phyloP scores from a whole-genome alignment of 1,140 invertebrate species.

The Drosophila aff. region DNA sequence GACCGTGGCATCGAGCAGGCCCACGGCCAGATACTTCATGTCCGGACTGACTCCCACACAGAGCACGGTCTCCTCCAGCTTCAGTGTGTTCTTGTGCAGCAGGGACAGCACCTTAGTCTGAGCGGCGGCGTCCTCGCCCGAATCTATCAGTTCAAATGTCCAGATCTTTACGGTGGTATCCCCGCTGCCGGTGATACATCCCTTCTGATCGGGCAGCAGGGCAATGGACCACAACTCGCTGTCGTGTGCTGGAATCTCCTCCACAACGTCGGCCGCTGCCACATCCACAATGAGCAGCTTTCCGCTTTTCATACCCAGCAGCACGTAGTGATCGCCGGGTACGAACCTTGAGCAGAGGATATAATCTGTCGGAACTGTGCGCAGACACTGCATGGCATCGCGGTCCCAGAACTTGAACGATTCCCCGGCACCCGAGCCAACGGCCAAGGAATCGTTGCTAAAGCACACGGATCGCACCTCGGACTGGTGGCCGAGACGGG shows the following conservation, averaged over 20 bases:
- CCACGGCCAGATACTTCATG: conserved; percentile 94
- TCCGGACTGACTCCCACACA: conserved; percentile 94
- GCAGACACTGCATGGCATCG: conserved; percentile 92
- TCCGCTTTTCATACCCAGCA: conserved; percentile 95
- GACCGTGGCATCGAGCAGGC: conserved; percentile 96
- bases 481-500: conserved; percentile 92
- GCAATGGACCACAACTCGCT: conserved; percentile 92
- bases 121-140: conserved; percentile 72
- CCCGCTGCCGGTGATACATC: conserved; percentile 93
- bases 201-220: conserved; percentile 91
- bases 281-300: conserved; percentile 95
- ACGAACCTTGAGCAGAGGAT: conserved; percentile 92
- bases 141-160: conserved; percentile 93
- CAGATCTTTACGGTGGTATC: conserved; percentile 97
- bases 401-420: conserved; percentile 97
- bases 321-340: conserved; percentile 95
- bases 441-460: conserved; percentile 95
- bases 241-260: conserved; percentile 92
- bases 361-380: conserved; percentile 90
- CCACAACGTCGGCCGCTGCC: conserved; percentile 91
- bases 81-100: conserved; percentile 91
- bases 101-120: conserved; percentile 89
- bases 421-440: conserved; percentile 94
- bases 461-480: conserved; percentile 95
- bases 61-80: conserved; percentile 94